These are phyloP conservation scores for Chlorodrepanis virens DNA, from an alignment of 2,113 vertebrate species.

Conservation along the genomic window DNA sequence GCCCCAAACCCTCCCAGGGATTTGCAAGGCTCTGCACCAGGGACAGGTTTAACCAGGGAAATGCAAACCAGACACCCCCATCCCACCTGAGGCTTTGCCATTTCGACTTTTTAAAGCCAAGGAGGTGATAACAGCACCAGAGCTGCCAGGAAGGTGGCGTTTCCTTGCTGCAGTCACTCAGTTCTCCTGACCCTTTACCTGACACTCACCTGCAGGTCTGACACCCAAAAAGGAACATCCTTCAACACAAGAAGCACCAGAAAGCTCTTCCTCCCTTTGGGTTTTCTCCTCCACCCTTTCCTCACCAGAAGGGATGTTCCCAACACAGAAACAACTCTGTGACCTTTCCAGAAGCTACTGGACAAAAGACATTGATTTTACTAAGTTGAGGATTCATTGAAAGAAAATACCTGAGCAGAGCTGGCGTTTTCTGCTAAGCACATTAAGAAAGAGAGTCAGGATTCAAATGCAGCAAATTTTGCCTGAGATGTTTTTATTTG, in stretches of 20 bases:
- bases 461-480: background rate
- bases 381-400: background rate
- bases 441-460: background rate
- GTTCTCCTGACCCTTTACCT: background rate
- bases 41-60: background rate
- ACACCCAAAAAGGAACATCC: background rate
- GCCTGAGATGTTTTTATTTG: no score
- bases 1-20: background rate
- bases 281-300: background rate
- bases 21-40: background rate
- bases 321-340: background rate
- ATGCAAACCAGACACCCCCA: background rate
- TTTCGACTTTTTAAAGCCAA: background rate
- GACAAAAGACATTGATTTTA: background rate
- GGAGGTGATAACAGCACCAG: background rate
- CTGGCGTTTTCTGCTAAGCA: background rate
- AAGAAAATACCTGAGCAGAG: background rate
- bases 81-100: background rate
- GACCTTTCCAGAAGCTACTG: background rate
- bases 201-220: background rate
- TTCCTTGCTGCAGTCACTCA: background rate
- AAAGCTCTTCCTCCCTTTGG: background rate
- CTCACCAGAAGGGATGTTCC: background rate
- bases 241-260: background rate
- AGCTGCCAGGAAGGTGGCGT: accelerated